A percentile compares a stretch with the other conserved stretches of the same genome.
Conservation (phyloP, 2,113 vertebrate species). For the Chloebia gouldiae region DNA sequence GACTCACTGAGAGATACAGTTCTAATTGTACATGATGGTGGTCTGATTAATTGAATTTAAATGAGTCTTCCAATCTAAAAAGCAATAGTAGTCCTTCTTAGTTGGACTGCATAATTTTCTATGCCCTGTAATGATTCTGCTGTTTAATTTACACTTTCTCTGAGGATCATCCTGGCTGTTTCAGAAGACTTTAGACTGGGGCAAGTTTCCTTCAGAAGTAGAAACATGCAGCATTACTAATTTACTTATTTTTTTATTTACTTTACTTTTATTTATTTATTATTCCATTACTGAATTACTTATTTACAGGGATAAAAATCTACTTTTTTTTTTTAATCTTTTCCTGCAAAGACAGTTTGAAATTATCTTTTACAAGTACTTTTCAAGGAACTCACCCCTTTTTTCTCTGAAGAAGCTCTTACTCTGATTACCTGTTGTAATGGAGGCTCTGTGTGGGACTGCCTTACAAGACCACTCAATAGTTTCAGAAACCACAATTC, state of each 20-base stretch:
- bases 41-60: neutral
- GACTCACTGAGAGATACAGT: neutral
- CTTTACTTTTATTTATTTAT: no score
- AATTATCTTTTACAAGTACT: neutral
- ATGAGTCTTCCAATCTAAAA: neutral
- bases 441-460: neutral
- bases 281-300: neutral
- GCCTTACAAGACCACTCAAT: neutral
- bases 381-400: neutral
- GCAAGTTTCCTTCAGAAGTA: neutral
- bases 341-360: neutral
- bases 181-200: neutral
- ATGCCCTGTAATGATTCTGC: neutral
- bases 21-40: neutral
- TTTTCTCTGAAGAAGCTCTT: slow-evolving; percentile 6
- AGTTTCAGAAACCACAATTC: neutral
- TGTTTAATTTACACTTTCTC: neutral
- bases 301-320: slow-evolving; percentile 9
- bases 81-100: neutral
- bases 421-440: neutral
- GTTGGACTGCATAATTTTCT: neutral
- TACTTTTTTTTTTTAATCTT: neutral
- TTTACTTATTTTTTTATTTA: no score
- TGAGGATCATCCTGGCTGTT: neutral
- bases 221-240: neutral